Base-by-base conservation (phyloP, 2,797 vertebrate species). In the Todus mexicanus region DNA sequence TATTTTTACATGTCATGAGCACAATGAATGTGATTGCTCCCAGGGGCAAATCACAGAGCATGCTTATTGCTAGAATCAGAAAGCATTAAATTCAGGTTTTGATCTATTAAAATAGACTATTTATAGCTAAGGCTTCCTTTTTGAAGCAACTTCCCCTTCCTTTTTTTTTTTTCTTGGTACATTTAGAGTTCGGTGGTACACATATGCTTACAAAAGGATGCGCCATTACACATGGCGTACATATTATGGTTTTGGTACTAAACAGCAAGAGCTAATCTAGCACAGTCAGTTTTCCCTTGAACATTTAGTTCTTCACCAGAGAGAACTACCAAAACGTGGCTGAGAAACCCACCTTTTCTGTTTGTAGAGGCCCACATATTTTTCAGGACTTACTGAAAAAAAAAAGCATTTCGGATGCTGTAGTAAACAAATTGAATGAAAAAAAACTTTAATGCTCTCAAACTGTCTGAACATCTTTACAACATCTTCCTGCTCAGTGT, bases 101-200 rank as follows among this genome's bases (percentile, higher is more conserved):
- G 94, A 93, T 95, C 84, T 94, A 92, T 73, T 91, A 83, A 91
- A 95, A 93, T 21, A 83, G 86, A 50, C 26, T 95, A 87, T 87
- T 94, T 87, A 92, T 37, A 90, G 82, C 54, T 85, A 54, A 59
- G 18, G 22, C 59, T 88, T 88, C 56, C 43, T 83, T 90, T 93
- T 12, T 56, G 47, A 81, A 92, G 64, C 11, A 91, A 59, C 72
- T 86, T 82, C 85, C 77, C 57, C 51, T 75, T 51, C 51, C 0
- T 3, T 18, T n/a, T 48, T 69, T 61, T 59, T 3, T 16, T 72
- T 66, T 59, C 63, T 64, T 59, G 3, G 40, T 31, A 68, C 18
- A 54, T 60, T 18, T 29, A 35, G 26, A 48, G 31, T 70, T 59
- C 65, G 33, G n/a, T 23, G 31, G 47, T 23, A 53, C 60, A 38